These are phyloP conservation scores for Peromyscus leucopus DNA, from an alignment of 2,113 vertebrate genomes.

Conservation along the genomic window DNA sequence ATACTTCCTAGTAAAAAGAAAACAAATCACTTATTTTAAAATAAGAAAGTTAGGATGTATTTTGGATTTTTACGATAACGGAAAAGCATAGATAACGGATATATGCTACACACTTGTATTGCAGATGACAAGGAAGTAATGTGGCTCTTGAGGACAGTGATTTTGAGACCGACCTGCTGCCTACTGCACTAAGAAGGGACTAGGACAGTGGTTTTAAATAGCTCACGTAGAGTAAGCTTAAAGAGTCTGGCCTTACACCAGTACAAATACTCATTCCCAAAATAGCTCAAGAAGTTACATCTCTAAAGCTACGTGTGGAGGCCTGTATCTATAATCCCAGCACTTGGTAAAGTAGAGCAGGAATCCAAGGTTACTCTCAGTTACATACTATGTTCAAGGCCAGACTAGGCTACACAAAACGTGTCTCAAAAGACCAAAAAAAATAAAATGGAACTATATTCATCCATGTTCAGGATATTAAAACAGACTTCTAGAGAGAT, in stretches of 20 bases:
- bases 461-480: no score
- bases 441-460: background rate
- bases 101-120: rapidly evolving
- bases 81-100: background rate
- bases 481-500: background rate
- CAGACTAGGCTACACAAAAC: background rate
- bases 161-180: background rate
- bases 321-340: background rate
- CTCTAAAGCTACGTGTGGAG: background rate
- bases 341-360: background rate
- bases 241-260: background rate
- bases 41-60: background rate
- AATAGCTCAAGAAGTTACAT: background rate
- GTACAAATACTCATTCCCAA: background rate
- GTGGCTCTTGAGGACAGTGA: background rate
- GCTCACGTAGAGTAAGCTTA: background rate
- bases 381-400: background rate
- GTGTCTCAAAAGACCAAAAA: background rate
- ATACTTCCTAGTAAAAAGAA: background rate
- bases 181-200: no score
- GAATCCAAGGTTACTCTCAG: background rate
- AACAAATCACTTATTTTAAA: background rate
- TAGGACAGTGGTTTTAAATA: background rate
- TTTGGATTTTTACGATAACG: background rate
- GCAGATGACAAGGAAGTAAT: background rate